Evolutionary conservation across 2,888 invertebrate species (phyloP).

Genomic region (Trachelus iudaicus): DNA sequence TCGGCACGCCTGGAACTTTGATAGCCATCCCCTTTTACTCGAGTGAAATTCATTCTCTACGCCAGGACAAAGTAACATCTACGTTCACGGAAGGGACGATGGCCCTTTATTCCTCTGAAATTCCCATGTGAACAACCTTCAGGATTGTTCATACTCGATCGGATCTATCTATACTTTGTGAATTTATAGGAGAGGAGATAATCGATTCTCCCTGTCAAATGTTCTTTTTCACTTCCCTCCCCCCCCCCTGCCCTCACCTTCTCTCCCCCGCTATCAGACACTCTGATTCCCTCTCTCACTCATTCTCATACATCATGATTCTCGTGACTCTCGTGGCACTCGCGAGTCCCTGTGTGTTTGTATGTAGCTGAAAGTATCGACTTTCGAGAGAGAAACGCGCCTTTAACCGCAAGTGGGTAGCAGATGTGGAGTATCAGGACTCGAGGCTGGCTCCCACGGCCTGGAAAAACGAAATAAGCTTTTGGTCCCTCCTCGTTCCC

Average conservation of each 20-base stretch:
- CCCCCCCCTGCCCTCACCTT: not conserved
- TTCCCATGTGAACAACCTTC: not conserved
- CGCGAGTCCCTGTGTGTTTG: conserved; percentile 16
- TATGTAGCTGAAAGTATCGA: not conserved
- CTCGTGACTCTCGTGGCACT: conserved; percentile 9
- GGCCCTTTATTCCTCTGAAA: not conserved
- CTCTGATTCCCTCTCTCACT: conserved; percentile 29
- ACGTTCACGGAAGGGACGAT: not conserved
- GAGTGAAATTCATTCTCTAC: not conserved
- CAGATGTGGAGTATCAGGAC: conserved; percentile 18
- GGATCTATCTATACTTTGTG: not conserved
- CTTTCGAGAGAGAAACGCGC: conserved; percentile 4
- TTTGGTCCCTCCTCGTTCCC: not conserved
- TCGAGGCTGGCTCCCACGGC: conserved; percentile 1
- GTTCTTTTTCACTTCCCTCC: not conserved
- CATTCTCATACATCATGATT: conserved; percentile 11
- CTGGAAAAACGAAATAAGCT: not conserved
- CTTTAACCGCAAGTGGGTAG: conserved; percentile 26
- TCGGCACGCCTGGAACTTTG: not conserved
- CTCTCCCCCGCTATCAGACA: not conserved
- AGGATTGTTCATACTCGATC: not conserved
- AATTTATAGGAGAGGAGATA: not conserved
- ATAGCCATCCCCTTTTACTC: not conserved
- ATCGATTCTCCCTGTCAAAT: not conserved
- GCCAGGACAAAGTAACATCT: not conserved